Evolutionary conservation across 2,888 invertebrate species (phyloP), one percentile per base, ranked within the genome.

Genomic region (Temnothorax rugatulus): DNA sequence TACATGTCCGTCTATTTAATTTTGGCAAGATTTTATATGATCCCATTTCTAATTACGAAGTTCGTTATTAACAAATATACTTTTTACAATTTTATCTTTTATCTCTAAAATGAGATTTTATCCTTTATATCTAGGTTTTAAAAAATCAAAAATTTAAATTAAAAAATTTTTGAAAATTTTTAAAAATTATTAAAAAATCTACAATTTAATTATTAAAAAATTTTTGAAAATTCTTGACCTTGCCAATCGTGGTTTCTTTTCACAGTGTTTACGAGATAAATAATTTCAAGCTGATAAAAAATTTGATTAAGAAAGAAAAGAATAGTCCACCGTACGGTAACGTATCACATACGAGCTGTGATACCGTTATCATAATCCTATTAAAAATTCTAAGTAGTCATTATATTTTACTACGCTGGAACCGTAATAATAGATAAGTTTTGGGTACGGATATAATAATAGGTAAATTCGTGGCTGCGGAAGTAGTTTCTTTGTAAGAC

Each of bases 1-100:
- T 34, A 11, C 50, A 18, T 38, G 18, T 52, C n/a, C 15, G 18
- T 52, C 15, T 9, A 15, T 15, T 54, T 44, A 38, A 52, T 13
- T 76, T 76, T 64, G 76, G 11, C 38, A 41, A 76, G 41, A 41
- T 50, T n/a, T 63, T 63, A 44, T 21, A 8, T 29, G 29, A 34
- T 11, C 9, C n/a, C 34, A 44, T n/a, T 59, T 2, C n/a, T 5
- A 47, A 61, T n/a, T 52, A 41, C 34, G 34, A 34, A 34, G 1
- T 34, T 34, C 34, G 34, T 34, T 34, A 34, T 34, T 34, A 7
- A 34, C 34, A 7, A 34, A 34, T 5, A 34, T 34, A 34, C 34
- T 34, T 34, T 34, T 34, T 34, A 34, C 29, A 59, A 29, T 59
- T 29, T 38, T 11, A 4, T 29, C 5, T 50, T 52, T 38, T 7